Evolutionary conservation across 2,888 invertebrate species (phyloP), one percentile per base, ranked within the genome.

Genomic region (Tupiocoris notatus): DNA sequence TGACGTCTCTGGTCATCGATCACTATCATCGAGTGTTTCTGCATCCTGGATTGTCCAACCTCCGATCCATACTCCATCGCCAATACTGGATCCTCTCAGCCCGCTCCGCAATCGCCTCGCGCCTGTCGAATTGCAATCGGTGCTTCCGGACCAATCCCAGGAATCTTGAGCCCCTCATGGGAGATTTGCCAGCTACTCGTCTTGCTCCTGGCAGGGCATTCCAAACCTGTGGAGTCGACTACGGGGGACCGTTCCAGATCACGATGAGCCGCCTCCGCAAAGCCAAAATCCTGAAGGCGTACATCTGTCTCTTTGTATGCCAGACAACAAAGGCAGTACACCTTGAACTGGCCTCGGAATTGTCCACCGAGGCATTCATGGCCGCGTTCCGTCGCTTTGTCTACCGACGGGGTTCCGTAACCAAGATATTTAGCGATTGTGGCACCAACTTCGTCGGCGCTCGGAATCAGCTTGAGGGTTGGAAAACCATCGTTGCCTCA

Each of bases 231-330:
- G 39, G 39, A 39, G 39, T 39, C 6, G 39, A 39, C 39, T 39
- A 39, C 12, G 39, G 39, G 6, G 39, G 39, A 3, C 39, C 39
- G 6, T 39, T 39, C 39, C 12, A 39, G 6, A 39, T 39, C 6
- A 78, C 68, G 24, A 62, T 76, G 23, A 2, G 18, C 18, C 54
- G 74, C 12, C n/a, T 68, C 0, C 74, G 79, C 61, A 75, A 74
- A n/a, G n/a, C 75, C 0, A 65, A 23, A 24, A 18, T 54, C 7
- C 57, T 67, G 1, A 80, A 80, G 61, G 78, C 63, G 21, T 81
- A 80, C 66, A 59, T 81, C 2, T 67, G 77, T 7, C 18, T 81
- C 0, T 81, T 80, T 23, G 77, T 82, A 39, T 82, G 82, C 68
- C 77, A 82, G 18, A 64, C 77, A 0, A 82, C 81, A 0, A 79